Evolutionary conservation across 1,140 invertebrate species (phyloP).

Genomic region (Pseudomyrmex sp.): DNA sequence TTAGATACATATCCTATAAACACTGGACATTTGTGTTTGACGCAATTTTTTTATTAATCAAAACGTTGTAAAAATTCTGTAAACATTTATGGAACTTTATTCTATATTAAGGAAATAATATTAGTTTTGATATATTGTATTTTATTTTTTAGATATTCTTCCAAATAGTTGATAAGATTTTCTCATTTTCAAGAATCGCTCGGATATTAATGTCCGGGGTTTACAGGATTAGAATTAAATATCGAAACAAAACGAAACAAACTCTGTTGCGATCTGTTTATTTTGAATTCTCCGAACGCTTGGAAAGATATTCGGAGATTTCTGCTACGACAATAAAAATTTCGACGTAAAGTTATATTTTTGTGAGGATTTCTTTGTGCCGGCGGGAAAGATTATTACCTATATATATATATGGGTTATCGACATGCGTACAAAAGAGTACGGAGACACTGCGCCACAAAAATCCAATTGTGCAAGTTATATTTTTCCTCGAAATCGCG

Average conservation of each 20-base stretch:
- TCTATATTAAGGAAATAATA: not conserved
- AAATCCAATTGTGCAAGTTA: slow-evolving; percentile 6
- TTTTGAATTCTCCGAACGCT: not conserved
- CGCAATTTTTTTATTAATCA: too few relatives aligned
- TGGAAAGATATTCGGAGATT: not conserved
- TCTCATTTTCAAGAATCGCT: too few relatives aligned
- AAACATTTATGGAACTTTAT: not conserved
- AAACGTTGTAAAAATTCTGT: too few relatives aligned
- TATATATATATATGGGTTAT: not conserved
- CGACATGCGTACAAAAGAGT: slow-evolving; percentile 6
- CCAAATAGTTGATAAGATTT: too few relatives aligned
- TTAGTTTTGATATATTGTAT: not conserved
- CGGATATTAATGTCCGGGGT: too few relatives aligned
- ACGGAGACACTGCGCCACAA: not conserved
- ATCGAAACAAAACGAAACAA: too few relatives aligned
- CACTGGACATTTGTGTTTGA: too few relatives aligned
- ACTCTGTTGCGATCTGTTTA: too few relatives aligned
- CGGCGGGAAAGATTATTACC: too few relatives aligned
- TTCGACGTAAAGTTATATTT: not conserved
- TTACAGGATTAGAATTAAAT: too few relatives aligned
- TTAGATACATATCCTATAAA: too few relatives aligned
- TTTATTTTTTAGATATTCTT: too few relatives aligned
- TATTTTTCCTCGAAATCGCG: not conserved
- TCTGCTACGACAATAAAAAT: not conserved
- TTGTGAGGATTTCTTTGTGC: not conserved